Conservation (phyloP, 2,888 invertebrate species). For the Drosophila prolongata region DNA sequence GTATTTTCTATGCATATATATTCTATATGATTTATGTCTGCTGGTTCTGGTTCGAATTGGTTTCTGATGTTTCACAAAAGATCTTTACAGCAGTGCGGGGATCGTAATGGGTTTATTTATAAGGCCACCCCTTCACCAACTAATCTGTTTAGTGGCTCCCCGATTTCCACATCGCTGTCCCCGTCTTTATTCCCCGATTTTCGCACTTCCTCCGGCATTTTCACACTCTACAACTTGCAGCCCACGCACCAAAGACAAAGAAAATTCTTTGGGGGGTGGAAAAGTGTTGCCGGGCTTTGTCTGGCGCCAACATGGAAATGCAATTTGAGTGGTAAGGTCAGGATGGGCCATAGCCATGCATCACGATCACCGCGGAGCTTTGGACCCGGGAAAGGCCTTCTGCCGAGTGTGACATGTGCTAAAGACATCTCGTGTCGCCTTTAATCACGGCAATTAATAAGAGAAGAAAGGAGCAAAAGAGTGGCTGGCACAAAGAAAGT, state of each 20-base stretch:
- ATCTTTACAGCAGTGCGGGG: conserved; percentile 25
- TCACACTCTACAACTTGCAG: conserved; percentile 41
- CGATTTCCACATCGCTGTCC: background rate
- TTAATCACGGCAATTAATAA: conserved; percentile 78
- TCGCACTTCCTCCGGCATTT: conserved; percentile 44
- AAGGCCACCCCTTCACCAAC: conserved; percentile 6
- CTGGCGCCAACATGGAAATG: conserved; percentile 73
- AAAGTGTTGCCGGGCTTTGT: conserved; percentile 35
- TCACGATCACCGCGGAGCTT: conserved; percentile 42
- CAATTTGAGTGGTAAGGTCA: conserved; percentile 74
- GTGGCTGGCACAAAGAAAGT: conserved; percentile 53
- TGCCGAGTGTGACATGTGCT: conserved; percentile 71
- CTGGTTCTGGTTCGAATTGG: conserved; percentile 43
- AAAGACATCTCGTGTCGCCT: conserved; percentile 67
- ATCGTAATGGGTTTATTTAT: conserved; percentile 31
- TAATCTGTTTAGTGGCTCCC: conserved; percentile 14
- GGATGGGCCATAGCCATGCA: conserved; percentile 65
- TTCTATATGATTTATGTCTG: conserved; percentile 40
- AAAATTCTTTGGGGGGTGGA: background rate
- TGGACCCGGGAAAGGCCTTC: conserved; percentile 41
- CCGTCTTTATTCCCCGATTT: conserved; percentile 6
- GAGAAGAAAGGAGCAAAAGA: conserved; percentile 27
- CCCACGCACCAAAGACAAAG: conserved; percentile 41
- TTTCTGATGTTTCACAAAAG: conserved; percentile 37
- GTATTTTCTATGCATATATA: conserved; percentile 46